These are phyloP conservation scores for Lordiphosa clarofinis DNA, from an alignment of 1,140 invertebrate genomes.

Conservation along the genomic window DNA sequence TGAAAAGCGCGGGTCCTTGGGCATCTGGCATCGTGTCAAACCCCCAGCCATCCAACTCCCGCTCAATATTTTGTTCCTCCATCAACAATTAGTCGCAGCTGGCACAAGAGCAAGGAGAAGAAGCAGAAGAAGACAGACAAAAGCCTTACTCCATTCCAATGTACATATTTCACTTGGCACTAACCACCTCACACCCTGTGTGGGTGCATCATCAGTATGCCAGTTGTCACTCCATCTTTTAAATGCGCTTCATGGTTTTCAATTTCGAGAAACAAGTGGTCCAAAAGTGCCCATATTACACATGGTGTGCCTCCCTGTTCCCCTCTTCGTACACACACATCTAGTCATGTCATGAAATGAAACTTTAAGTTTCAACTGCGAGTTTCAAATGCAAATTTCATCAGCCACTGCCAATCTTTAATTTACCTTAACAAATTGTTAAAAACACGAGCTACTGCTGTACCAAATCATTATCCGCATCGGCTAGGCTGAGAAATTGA, in stretches of 20 bases:
- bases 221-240: constrained; percentile 67
- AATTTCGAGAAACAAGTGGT: constrained; percentile 55
- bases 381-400: too few species aligned
- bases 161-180: constrained; percentile 73
- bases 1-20: constrained; percentile 29
- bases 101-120: constrained; percentile 20
- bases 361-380: too few species aligned
- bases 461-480: too few species aligned
- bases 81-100: constrained; percentile 57
- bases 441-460: too few species aligned
- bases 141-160: constrained; percentile 15
- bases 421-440: too few species aligned
- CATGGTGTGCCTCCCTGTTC: background rate
- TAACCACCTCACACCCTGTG: background rate
- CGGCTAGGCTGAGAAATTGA: too few species aligned
- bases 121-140: constrained; percentile 41
- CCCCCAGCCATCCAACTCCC: constrained; percentile 1
- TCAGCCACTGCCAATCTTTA: too few species aligned
- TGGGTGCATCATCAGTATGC: constrained; percentile 52
- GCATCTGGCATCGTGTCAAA: constrained; percentile 36
- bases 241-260: constrained; percentile 59
- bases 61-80: constrained; percentile 15
- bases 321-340: background rate
- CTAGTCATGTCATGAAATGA: constrained; percentile 7
- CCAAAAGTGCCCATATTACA: constrained; percentile 52